Conservation (phyloP, 1,140 invertebrate genomes). For the Kradibia gibbosae region DNA sequence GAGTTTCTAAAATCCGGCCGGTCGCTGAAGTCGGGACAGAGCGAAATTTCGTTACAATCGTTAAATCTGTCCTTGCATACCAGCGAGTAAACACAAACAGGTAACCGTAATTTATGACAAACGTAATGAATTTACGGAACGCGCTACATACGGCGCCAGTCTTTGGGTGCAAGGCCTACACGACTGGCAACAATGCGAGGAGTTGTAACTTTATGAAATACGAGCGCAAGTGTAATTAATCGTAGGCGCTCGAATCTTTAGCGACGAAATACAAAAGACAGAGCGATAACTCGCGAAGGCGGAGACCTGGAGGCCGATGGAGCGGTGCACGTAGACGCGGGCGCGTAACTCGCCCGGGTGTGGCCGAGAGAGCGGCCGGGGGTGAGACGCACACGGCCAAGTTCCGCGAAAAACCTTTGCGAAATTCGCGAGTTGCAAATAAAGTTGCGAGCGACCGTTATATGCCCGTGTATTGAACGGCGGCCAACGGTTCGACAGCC, state of each 20-base stretch:
- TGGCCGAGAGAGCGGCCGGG: background rate
- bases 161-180: background rate
- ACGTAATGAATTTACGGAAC: slow-evolving; percentile 17
- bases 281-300: background rate
- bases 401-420: slow-evolving; percentile 31
- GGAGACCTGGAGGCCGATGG: background rate
- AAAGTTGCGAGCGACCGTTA: slow-evolving; percentile 13
- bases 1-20: background rate
- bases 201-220: slow-evolving; percentile 31
- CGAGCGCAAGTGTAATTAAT: slow-evolving; percentile 20
- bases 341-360: slow-evolving; percentile 1
- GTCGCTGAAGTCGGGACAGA: background rate
- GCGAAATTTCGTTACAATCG: slow-evolving; percentile 11
- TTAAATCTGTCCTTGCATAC: slow-evolving; percentile 15
- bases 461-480: slow-evolving; percentile 20
- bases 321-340: no score
- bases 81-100: background rate
- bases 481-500: slow-evolving; percentile 16
- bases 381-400: background rate
- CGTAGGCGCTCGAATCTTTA: background rate
- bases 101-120: slow-evolving; percentile 2
- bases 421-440: slow-evolving; percentile 33
- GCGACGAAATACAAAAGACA: background rate
- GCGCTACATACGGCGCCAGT: background rate
- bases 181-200: background rate